Evolutionary conservation across 2,113 vertebrate species (phyloP), one percentile per base, ranked within the genome.

Genomic region (Urocolius indicus): DNA sequence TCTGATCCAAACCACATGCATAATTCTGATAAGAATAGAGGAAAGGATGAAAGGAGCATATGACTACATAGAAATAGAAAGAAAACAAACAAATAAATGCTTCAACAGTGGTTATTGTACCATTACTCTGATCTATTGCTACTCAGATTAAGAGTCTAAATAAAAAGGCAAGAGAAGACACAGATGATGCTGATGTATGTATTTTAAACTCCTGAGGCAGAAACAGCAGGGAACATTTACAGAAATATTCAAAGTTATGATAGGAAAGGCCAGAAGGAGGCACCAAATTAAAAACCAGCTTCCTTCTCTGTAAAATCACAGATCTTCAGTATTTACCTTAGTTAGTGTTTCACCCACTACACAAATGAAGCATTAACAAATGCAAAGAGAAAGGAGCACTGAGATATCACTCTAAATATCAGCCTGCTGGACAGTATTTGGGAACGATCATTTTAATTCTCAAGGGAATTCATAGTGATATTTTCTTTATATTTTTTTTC

Each of bases 21-120:
- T 89, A 69, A 66, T 71, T 94, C 54, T 71, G 71, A 55, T 7
- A 75, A 66, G 67, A 92, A 94, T 16, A 74, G 81, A 94, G 7
- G 45, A 73, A 95, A 92, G 55, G 76, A 90, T 81, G 81, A 91
- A 91, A 38, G 23, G 38, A 80, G 65, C 38, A 63, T 52, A 86
- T 36, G 87, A 91, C 62, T 73, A 59, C 90, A 85, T 24, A 30
- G 65, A 81, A 82, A 90, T 43, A 77, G 78, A 94, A 84, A 2
- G 32, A 69, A 95, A 90, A 84, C 80, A 97, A 96, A 95, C 87
- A 94, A 94, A 93, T 41, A 94, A 84, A 85, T 65, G 86, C 43
- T 84, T 81, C 66, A 84, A 54, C 43, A 62, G 84, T 80, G 89
- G 73, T 68, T 66, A 88, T 57, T 87, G 83, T 34, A 24, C 87